These are phyloP conservation scores for Gadopsis marmoratus DNA, from an alignment of 2,797 vertebrate genomes.

Conservation along the genomic window DNA sequence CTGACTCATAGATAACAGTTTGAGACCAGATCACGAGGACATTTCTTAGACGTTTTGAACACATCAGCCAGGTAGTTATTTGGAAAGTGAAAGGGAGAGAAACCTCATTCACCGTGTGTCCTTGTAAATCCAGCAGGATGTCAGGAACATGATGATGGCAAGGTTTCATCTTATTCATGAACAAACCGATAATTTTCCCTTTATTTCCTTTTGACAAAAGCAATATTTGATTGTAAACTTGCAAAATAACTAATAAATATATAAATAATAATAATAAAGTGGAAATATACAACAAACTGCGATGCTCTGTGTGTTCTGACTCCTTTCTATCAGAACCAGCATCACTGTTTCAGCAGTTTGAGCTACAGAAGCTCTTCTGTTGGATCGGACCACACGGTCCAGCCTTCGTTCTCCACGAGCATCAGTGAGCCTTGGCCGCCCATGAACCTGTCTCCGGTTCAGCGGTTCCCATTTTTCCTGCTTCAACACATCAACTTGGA, in stretches of 20 bases:
- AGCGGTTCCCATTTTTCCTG: too few species aligned
- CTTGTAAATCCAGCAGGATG: background rate
- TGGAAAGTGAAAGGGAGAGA: background rate
- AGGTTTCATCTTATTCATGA: background rate
- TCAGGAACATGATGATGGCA: background rate
- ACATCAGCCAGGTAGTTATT: background rate
- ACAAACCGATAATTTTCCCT: background rate
- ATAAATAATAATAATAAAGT: background rate
- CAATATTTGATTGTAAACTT: background rate
- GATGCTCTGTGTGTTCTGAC: too few species aligned
- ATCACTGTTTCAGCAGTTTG: too few species aligned
- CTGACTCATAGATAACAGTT: background rate
- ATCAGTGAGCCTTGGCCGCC: too few species aligned
- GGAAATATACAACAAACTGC: too few species aligned
- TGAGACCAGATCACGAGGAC: background rate
- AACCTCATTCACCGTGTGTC: background rate
- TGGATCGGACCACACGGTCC: too few species aligned
- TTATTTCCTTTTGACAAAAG: background rate
- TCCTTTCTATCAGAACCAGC: too few species aligned
- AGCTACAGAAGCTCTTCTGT: too few species aligned
- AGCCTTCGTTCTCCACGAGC: too few species aligned
- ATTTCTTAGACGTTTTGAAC: background rate
- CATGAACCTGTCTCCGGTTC: too few species aligned
- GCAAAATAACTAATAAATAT: background rate
- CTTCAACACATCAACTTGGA: too few species aligned